Conservation (phyloP, 2,113 vertebrate genomes). For the Aegithalos caudatus region DNA sequence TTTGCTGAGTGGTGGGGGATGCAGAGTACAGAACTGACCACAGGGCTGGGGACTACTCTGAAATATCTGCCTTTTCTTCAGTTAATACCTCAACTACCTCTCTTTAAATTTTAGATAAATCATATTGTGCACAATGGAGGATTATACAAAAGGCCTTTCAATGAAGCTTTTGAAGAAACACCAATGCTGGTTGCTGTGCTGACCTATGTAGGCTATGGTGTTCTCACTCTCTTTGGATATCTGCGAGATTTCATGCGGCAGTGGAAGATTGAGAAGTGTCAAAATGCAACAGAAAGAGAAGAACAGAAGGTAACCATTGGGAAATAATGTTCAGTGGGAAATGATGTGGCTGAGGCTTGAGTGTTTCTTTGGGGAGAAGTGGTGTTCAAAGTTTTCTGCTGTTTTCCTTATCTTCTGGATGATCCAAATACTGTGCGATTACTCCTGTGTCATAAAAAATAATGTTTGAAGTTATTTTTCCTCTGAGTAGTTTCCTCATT, state of each 20-base stretch:
- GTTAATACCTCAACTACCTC: not conserved
- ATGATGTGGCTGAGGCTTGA: not conserved
- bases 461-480: not conserved
- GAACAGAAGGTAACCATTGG: conserved; percentile 85
- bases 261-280: conserved; percentile 94
- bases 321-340: not conserved
- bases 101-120: conserved; percentile 74
- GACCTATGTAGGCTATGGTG: conserved; percentile 95
- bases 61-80: not conserved
- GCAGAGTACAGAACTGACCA: not conserved
- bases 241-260: conserved; percentile 92
- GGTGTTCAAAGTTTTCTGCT: not conserved
- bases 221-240: conserved; percentile 96
- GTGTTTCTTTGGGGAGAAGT: not conserved
- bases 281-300: conserved; percentile 88
- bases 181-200: conserved; percentile 95
- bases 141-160: conserved; percentile 88
- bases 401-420: not conserved
- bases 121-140: conserved; percentile 80
- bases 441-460: not conserved
- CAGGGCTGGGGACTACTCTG: not conserved
- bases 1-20: not conserved
- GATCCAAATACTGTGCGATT: not conserved
- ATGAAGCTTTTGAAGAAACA: conserved; percentile 92
- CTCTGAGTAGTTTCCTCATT: not conserved